Percentiles rank a stretch among this genome's conserved stretches.
phyloP scores from a whole-genome alignment of 1,140 invertebrate genomes.

The Teleopsis dalmanni region DNA sequence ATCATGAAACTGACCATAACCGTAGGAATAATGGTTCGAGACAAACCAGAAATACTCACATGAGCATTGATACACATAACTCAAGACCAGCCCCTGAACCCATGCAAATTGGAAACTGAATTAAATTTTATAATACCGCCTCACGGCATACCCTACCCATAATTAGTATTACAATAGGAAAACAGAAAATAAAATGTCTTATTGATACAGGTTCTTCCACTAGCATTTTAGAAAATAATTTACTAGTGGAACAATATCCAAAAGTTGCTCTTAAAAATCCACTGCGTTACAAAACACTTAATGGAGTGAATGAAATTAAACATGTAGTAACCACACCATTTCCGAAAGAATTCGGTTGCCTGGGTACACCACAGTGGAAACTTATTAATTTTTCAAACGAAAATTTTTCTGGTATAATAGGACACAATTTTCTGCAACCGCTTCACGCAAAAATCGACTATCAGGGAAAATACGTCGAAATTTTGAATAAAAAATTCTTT shows the following conservation, averaged over 20 bases:
- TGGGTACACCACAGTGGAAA: neutral
- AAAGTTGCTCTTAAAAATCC: neutral
- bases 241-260: neutral
- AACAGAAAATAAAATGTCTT: neutral
- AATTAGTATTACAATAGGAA: neutral
- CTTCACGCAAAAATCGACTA: slow-evolving; percentile 2
- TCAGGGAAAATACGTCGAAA: slow-evolving; percentile 1
- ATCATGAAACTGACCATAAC: neutral
- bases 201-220: slow-evolving; percentile 3
- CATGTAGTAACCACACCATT: neutral
- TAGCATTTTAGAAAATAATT: neutral
- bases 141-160: neutral
- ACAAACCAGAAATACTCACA: neutral
- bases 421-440: slow-evolving; percentile 6
- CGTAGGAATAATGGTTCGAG: neutral
- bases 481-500: neutral
- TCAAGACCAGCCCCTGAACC: neutral
- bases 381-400: neutral
- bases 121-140: neutral
- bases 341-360: neutral
- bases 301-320: neutral
- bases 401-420: slow-evolving; percentile 1
- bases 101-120: neutral
- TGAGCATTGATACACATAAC: neutral
- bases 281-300: neutral